phyloP scores from a whole-genome alignment of 2,888 invertebrate genomes.

The Sinodicranocentrus sp. region DNA sequence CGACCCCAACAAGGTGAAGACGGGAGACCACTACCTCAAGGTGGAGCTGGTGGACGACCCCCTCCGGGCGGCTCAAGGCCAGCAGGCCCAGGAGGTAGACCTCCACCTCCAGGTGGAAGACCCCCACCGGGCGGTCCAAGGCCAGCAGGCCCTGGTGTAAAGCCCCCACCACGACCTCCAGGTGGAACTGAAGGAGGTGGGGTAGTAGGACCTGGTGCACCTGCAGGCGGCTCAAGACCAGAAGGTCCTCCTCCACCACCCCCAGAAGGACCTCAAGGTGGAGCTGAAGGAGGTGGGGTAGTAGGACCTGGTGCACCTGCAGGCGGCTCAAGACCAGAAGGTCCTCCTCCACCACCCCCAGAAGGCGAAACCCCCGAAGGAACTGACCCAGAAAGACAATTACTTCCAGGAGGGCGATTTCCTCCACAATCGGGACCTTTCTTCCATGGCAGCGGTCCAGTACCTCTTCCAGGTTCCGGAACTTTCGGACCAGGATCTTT shows the following conservation, averaged over 20 bases:
- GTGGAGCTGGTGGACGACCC: too few species aligned
- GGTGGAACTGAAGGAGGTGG: background rate
- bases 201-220: background rate
- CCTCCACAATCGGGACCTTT: too few species aligned
- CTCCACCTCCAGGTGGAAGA: background rate
- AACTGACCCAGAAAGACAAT: too few species aligned
- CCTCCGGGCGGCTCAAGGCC: background rate
- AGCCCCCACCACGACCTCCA: background rate
- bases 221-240: background rate
- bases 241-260: conserved; percentile 14
- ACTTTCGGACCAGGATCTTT: too few species aligned
- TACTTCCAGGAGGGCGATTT: too few species aligned
- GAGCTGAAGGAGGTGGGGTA: background rate
- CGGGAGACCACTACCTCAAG: background rate
- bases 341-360: background rate
- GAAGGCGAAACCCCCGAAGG: too few species aligned
- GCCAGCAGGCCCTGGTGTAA: background rate
- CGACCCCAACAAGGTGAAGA: conserved; percentile 24
- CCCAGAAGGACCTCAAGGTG: background rate
- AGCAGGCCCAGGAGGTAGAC: background rate
- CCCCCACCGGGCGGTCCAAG: background rate
- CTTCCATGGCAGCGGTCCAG: too few species aligned
- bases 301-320: background rate
- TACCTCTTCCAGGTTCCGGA: too few species aligned
- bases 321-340: background rate